phyloP scores from a whole-genome alignment of 1,140 invertebrate genomes.

The Conus betulinus region DNA sequence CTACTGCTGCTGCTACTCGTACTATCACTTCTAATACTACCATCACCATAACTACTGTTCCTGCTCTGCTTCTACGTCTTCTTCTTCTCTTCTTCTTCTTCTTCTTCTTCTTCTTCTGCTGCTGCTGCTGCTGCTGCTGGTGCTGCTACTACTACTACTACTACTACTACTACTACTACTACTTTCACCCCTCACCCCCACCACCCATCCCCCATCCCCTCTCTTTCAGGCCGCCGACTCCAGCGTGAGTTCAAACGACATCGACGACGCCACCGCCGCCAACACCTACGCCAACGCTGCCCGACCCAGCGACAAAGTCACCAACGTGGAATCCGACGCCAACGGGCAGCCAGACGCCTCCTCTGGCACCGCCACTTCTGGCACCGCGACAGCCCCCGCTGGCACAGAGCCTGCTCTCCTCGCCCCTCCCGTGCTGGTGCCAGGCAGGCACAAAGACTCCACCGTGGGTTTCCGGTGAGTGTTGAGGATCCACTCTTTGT shows the following conservation, averaged over 20 bases:
- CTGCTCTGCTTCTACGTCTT: neutral
- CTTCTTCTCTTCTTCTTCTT: neutral
- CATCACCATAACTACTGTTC: no score
- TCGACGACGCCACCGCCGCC: neutral
- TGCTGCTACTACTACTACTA: neutral
- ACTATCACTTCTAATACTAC: no score
- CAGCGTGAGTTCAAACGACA: constrained; percentile 5
- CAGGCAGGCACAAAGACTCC: neutral
- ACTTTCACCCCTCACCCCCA: neutral
- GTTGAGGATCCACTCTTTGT: no score
- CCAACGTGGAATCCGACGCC: neutral
- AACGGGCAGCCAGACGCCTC: neutral
- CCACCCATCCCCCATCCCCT: no score
- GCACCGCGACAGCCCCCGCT: neutral
- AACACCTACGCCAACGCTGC: neutral
- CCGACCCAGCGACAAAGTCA: neutral
- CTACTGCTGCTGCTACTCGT: neutral
- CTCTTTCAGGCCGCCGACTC: neutral
- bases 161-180: constrained; percentile 12
- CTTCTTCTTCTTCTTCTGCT: neutral
- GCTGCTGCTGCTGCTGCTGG: no score
- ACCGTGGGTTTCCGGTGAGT: neutral
- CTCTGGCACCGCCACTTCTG: neutral
- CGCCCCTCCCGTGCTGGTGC: neutral
- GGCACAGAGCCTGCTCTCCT: neutral